Evolutionary conservation across 2,888 invertebrate species (phyloP), one percentile per base, ranked within the genome.

Genomic region (Apocheima hispidaria): DNA sequence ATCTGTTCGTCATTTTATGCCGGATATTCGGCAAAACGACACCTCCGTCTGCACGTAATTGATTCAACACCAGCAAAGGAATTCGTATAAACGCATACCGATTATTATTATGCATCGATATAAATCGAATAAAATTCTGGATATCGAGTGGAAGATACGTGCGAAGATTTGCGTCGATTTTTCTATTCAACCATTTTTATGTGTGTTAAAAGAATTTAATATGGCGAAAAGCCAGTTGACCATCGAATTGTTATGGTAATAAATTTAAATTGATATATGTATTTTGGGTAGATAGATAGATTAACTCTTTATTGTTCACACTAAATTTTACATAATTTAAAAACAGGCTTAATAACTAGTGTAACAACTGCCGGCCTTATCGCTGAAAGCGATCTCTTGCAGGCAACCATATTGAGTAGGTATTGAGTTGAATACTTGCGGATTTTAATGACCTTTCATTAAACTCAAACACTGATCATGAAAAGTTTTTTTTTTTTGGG

Each of bases 41-140:
- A 26, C 38, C 5, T 21, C 7, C 10, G 14, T 1, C 23, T 43
- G 44, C 18, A 18, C 36, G 43, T 43, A 54, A 33, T 30, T 52
- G 41, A 23, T 43, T 48, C 52, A 52, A 33, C 35, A 41, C 52
- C 52, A 53, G 33, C 51, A 7, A 51, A 50, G 64, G 70, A 70
- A 70, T 70, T 68, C 70, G 63, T 70, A 70, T 70, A 70, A 70
- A 68, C 68, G 70, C 70, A 70, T 70, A 65, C 70, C 70, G 68
- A 68, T 70, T 70, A 70, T 70, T 70, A 70, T 68, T 70, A 70
- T 70, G 70, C 70, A 70, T 65, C 66, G 66, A 53, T 61, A 70
- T 70, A 70, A 70, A 70, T 70, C 70, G 70, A 70, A 70, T 68
- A 67, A 65, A 68, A 65, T 60, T 56, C 52, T 63, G 56, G 70